A percentile compares a stretch with the other conserved stretches of the same genome.
Conservation (phyloP, 1,140 invertebrate genomes). For the Brevipalpus yothersi region DNA sequence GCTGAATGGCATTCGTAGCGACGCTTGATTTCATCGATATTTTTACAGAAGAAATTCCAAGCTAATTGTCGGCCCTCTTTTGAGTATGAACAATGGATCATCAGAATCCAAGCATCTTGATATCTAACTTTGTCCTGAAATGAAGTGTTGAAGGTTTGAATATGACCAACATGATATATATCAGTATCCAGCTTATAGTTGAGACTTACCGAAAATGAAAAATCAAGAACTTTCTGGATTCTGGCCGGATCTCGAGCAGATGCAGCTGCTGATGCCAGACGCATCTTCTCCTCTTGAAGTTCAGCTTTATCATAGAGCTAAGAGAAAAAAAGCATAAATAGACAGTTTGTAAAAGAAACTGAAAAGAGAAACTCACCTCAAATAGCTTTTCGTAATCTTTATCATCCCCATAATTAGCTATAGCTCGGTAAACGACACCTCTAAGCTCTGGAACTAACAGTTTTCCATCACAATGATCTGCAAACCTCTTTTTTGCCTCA, state of each 20-base stretch:
- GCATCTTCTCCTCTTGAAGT: conserved; percentile 63
- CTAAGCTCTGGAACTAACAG: conserved; percentile 26
- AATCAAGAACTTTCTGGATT: conserved; percentile 40
- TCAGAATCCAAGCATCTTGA: conserved; percentile 69
- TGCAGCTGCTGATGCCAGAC: conserved; percentile 55
- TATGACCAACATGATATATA: not conserved
- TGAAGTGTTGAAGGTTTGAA: not conserved
- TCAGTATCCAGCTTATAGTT: not conserved
- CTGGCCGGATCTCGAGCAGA: conserved; percentile 39
- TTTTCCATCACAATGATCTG: conserved; percentile 25
- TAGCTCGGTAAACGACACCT: conserved; percentile 57
- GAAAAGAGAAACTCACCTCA: not conserved
- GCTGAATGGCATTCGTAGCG: not conserved
- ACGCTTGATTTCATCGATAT: conserved; percentile 29
- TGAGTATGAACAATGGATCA: conserved; percentile 45
- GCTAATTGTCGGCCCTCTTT: conserved; percentile 50
- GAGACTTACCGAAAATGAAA: not conserved
- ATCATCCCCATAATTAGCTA: conserved; percentile 40
- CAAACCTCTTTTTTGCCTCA: conserved; percentile 44
- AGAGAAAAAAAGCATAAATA: not conserved
- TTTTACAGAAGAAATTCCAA: conserved; percentile 76
- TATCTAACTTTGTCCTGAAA: conserved; percentile 51
- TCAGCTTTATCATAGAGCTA: conserved; percentile 58
- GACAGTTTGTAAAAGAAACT: not conserved
- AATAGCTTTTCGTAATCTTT: conserved; percentile 32